These are phyloP conservation scores for Drosophila mauritiana DNA, from an alignment of 1,140 invertebrate species.

Conservation along the genomic window DNA sequence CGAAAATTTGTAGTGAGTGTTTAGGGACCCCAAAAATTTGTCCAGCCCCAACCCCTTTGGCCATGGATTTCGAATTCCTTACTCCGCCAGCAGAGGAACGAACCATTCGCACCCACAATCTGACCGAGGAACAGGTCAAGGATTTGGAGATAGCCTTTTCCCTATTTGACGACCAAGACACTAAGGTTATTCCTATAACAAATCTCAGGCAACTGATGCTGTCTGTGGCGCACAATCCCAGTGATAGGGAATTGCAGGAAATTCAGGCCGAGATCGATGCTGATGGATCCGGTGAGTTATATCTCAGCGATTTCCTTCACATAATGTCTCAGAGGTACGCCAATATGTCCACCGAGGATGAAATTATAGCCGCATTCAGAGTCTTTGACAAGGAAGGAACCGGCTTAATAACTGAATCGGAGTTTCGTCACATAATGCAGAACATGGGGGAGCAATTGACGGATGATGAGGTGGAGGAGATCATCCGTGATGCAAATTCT, in stretches of 20 bases:
- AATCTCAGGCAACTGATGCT: slow-evolving; percentile 32
- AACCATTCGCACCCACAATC: slow-evolving; percentile 23
- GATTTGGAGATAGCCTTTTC: slow-evolving; percentile 50
- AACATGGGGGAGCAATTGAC: slow-evolving; percentile 51
- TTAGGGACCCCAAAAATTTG: slow-evolving; percentile 1
- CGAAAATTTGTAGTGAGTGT: not conserved
- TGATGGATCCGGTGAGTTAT: slow-evolving; percentile 34
- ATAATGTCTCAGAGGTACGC: slow-evolving; percentile 53
- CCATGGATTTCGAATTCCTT: slow-evolving; percentile 56
- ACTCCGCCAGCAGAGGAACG: slow-evolving; percentile 62
- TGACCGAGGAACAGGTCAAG: slow-evolving; percentile 37
- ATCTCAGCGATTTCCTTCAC: slow-evolving; percentile 57
- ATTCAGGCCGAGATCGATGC: slow-evolving; percentile 53
- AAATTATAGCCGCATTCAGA: slow-evolving; percentile 56
- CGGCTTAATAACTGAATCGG: slow-evolving; percentile 50
- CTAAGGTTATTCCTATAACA: slow-evolving; percentile 40
- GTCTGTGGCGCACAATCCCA: slow-evolving; percentile 41
- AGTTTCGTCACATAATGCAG: slow-evolving; percentile 57
- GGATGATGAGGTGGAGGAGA: slow-evolving; percentile 57
- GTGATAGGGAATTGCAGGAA: slow-evolving; percentile 40
- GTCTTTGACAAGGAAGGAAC: slow-evolving; percentile 54
- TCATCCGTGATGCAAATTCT: slow-evolving; percentile 54
- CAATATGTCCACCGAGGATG: slow-evolving; percentile 53
- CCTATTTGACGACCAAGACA: slow-evolving; percentile 32
- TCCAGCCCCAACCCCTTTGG: not conserved